Evolutionary conservation across 2,797 vertebrate species (phyloP).

Genomic region (Lagorchestes hirsutus): DNA sequence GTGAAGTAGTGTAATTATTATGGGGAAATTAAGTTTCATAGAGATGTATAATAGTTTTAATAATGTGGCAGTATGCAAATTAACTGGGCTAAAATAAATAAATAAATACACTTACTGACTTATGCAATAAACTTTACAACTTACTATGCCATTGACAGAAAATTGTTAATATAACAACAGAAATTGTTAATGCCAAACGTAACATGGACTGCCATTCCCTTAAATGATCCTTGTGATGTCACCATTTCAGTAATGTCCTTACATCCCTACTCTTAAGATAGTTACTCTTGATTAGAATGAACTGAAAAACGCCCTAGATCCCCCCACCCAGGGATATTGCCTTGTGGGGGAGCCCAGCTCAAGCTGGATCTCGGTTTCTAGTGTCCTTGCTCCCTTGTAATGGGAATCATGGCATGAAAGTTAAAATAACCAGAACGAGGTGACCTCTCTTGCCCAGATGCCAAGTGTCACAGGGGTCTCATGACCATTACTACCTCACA

Average conservation of each 20-base stretch:
- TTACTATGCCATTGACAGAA: not conserved
- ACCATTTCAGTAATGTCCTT: not conserved
- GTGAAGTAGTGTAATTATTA: not conserved
- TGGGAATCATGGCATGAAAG: not conserved
- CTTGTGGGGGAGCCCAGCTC: not conserved
- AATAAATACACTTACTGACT: not conserved
- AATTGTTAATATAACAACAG: not conserved
- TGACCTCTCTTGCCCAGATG: not conserved
- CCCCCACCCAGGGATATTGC: not conserved
- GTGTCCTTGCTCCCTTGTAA: not conserved
- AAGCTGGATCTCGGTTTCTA: not conserved
- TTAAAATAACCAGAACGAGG: not conserved
- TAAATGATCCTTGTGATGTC: not conserved
- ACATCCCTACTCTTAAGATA: not conserved
- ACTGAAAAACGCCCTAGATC: not conserved
- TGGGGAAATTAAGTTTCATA: constrained; percentile 11
- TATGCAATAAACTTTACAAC: not conserved
- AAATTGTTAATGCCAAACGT: not conserved
- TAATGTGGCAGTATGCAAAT: not conserved
- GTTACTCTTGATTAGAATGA: not conserved
- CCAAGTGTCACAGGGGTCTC: not conserved
- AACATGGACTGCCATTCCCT: not conserved
- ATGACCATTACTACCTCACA: not conserved
- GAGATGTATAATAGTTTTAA: not conserved
- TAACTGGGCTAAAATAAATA: not conserved